Evolutionary conservation across 2,113 vertebrate genomes (phyloP).

Genomic region (Phalacrocorax aristotelis): DNA sequence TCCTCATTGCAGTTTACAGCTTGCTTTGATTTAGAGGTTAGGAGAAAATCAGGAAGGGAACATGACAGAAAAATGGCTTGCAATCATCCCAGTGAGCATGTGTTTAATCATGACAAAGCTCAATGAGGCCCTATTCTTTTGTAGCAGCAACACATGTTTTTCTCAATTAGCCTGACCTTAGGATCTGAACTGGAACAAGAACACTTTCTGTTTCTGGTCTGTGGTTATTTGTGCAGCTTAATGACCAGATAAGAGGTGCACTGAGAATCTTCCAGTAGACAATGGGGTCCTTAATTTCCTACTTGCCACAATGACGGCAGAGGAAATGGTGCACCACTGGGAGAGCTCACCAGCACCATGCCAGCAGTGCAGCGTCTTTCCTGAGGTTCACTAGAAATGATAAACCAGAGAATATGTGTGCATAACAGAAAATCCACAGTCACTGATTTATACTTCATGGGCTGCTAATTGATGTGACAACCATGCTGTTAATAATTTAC

Average conservation of each 20-base stretch:
- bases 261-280: background rate
- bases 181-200: background rate
- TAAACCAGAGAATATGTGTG: background rate
- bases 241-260: background rate
- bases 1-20: background rate
- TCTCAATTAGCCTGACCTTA: background rate
- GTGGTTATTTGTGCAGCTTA: background rate
- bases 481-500: background rate
- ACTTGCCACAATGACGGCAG: background rate
- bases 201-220: background rate
- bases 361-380: background rate
- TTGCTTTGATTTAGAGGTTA: background rate
- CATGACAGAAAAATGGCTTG: background rate
- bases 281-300: background rate
- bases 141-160: background rate
- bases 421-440: background rate
- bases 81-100: accelerated
- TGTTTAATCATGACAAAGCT: background rate
- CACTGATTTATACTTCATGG: background rate
- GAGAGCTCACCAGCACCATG: background rate
- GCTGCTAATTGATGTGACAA: conserved; percentile 1
- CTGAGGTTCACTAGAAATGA: background rate
- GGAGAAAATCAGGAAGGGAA: background rate
- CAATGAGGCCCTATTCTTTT: background rate
- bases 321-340: background rate